Evolutionary conservation across 2,797 vertebrate genomes (phyloP).

Genomic region (Cygnus olor): DNA sequence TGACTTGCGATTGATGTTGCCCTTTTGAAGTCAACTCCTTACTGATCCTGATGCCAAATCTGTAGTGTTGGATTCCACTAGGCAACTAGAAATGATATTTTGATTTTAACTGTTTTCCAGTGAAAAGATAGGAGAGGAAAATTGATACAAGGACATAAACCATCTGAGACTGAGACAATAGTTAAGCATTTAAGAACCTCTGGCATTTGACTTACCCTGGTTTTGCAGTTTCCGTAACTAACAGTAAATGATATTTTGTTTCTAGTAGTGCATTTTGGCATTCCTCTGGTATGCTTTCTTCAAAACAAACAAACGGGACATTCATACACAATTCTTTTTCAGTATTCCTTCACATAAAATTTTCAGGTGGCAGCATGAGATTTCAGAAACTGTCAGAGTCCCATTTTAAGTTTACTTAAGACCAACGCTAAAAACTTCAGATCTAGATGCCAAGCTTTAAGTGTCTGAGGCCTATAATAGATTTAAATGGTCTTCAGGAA

Average conservation of each 20-base stretch:
- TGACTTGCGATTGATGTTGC: background rate
- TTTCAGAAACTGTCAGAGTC: background rate
- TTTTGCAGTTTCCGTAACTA: background rate
- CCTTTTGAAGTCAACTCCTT: slow-evolving; percentile 21
- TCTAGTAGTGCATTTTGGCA: background rate
- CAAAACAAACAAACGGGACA: background rate
- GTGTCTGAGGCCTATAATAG: background rate
- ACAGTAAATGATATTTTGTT: background rate
- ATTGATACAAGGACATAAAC: background rate
- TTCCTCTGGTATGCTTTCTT: background rate
- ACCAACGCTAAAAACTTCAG: background rate
- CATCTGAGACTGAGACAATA: background rate
- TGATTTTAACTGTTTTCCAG: background rate
- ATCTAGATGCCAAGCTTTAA: background rate
- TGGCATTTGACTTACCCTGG: background rate
- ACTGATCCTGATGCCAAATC: background rate
- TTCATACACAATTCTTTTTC: background rate
- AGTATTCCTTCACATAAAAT: background rate
- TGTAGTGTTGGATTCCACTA: background rate
- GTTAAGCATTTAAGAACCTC: background rate
- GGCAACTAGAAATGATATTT: background rate
- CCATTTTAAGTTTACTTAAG: background rate
- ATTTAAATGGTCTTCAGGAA: background rate
- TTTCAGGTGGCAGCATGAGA: background rate
- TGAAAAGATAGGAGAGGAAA: background rate